Conservation (phyloP, 2,888 invertebrate species). For the Oeneis ivallda region DNA sequence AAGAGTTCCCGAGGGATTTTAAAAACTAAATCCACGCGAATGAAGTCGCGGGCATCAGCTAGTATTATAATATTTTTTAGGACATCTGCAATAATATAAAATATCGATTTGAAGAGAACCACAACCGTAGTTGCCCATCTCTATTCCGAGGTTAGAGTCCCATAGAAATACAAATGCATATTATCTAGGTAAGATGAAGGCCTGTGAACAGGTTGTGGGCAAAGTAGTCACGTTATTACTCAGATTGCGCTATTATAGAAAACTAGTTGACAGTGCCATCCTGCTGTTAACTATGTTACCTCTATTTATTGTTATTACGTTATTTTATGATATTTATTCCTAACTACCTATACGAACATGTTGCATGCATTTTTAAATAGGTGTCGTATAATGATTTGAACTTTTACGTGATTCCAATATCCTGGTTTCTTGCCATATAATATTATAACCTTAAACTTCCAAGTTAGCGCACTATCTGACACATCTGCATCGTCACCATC, state of each 20-base stretch:
- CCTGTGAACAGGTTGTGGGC: conserved; percentile 58
- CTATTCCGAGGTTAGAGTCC: conserved; percentile 41
- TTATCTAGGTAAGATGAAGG: conserved; percentile 47
- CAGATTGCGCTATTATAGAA: conserved; percentile 48
- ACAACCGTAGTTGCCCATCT: conserved; percentile 4
- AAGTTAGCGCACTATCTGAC: too few relatives aligned
- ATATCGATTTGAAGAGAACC: not conserved
- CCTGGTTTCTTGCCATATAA: not conserved
- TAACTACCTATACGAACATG: not conserved
- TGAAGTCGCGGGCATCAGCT: too few relatives aligned
- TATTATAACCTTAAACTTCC: too few relatives aligned
- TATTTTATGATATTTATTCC: conserved; percentile 21
- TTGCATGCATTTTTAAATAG: conserved; percentile 6
- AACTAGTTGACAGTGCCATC: conserved; percentile 32
- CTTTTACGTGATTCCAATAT: not conserved
- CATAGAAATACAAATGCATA: conserved; percentile 47
- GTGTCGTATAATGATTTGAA: not conserved
- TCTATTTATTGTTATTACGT: conserved; percentile 21
- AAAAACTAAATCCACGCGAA: too few relatives aligned
- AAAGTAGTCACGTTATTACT: conserved; percentile 53
- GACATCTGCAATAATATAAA: too few relatives aligned
- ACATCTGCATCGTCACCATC: too few relatives aligned
- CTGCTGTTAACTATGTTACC: conserved; percentile 29
- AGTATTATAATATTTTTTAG: too few relatives aligned
- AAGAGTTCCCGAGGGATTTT: too few relatives aligned